Evolutionary conservation across 2,888 invertebrate species (phyloP), one percentile per base, ranked within the genome.

Genomic region (Chorisops tibialis): DNA sequence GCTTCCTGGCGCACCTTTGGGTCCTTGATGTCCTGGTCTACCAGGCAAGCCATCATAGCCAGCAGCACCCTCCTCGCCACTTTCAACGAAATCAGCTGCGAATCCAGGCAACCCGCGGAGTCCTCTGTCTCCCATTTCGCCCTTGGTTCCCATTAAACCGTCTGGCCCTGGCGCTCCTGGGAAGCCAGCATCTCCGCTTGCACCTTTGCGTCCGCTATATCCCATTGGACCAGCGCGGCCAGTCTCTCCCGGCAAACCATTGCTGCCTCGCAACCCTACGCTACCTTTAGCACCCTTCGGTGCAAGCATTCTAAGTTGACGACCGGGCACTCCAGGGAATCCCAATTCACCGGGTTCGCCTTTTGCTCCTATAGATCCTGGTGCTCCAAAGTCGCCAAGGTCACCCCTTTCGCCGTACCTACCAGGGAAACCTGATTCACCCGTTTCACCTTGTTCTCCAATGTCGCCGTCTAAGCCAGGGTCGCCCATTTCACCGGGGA

Each of bases 1-100:
- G 72, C 88, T 87, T 41, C 91, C 92, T 7, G 90, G 90, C n/a
- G 87, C 87, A 51, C 90, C 90, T 65, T 92, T 91, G 68, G 86
- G 87, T 12, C 91, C 91, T 54, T 77, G 76, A 19, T 77, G 74
- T 49, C 92, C 93, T 16, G 83, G 82, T 69, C 83, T 81, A 38
- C 91, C 91, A n/a, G 83, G 79, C 9, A 82, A 75, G 24, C 92
- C 93, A 72, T 87, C 82, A 54, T 82, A 76, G 22, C 90, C 91
- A 45, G 80, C 70, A 63, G 78, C 78, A 47, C 91, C 92, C 47
- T 72, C 71, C 67, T 88, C 86, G 24, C 93, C 92, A 18, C 70
- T 76, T 71, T 85, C 83, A n/a, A 86, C 82, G 38, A 56, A 65
- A 0, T 54, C 56, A 0, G 71, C 62, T 1, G 63, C 49, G 2